phyloP scores from a whole-genome alignment of 2,113 vertebrate genomes.

The Chloebia gouldiae region DNA sequence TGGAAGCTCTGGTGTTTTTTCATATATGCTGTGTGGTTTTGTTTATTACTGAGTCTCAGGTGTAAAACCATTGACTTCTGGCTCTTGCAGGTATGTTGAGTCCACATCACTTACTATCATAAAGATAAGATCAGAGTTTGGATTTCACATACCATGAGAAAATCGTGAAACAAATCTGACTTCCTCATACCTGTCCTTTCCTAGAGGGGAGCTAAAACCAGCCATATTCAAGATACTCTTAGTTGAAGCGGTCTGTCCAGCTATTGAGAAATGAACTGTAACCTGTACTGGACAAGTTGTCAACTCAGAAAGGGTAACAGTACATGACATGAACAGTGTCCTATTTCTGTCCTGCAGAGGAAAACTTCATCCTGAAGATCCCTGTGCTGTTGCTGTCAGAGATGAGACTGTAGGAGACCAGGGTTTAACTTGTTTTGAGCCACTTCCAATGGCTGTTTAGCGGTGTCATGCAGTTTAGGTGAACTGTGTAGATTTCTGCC shows the following conservation, averaged over 20 bases:
- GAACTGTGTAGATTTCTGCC: background rate
- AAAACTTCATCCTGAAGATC: background rate
- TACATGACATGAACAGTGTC: no score
- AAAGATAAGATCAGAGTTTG: background rate
- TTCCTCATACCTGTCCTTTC: background rate
- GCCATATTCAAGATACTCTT: background rate
- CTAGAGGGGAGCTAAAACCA: background rate
- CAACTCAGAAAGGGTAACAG: background rate
- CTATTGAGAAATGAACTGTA: background rate
- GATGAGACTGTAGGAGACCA: background rate
- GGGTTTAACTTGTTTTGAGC: background rate
- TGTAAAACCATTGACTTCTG: background rate
- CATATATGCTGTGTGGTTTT: fast-evolving
- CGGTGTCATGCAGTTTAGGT: background rate
- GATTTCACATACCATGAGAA: background rate
- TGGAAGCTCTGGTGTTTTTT: background rate
- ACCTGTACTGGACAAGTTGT: background rate
- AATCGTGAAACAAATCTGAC: background rate
- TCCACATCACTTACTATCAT: background rate
- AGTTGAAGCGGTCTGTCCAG: background rate
- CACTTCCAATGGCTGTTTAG: background rate
- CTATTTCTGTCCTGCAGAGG: background rate
- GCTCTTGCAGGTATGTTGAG: background rate
- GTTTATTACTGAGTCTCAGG: background rate
- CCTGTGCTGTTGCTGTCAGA: background rate